Evolutionary conservation across 1,140 invertebrate genomes (phyloP), one percentile per base, ranked within the genome.

Genomic region (Drosophila pseudoobscura): DNA sequence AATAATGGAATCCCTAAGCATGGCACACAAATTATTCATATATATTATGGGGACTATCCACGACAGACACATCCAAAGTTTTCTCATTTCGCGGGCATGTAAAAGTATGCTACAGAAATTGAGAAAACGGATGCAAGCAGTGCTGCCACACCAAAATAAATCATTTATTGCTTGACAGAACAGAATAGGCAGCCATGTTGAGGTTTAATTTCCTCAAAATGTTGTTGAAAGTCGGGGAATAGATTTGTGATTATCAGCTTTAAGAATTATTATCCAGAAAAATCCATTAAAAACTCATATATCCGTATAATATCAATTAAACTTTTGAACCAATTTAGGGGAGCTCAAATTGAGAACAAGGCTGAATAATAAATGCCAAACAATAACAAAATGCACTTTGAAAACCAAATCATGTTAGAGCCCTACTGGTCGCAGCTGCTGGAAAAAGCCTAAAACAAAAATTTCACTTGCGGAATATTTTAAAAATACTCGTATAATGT

Each of bases 381-480:
- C 58, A 71, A 71, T 45, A 68, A 64, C 73, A 49, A 53, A 35
- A 60, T 26, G 35, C 46, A 73, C 55, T 71, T 26, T 57, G 44
- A 79, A 60, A 78, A 51, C 44, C 47, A 76, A 80, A 73, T 55
- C 66, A 71, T 53, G 55, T 71, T 71, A 71, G 39, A 66, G 57
- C 51, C 44, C 46, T 68, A 72, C 55, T 74, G 68, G 77, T 53
- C 77, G 60, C 80, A 85, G 73, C 82, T 85, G 80, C 59, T 57
- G 51, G 44, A 46, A 39, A 73, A 57, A 60, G 75, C 76, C 80
- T 76, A 69, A 53, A 57, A 68, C 55, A 56, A 55, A 60, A 64
- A 41, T 58, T 53, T 11, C 41, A 35, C 44, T 54, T 52, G 35
- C 43, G 52, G 80, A 60, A 80, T 75, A 78, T 78, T 87, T 87